Evolutionary conservation across 2,113 vertebrate species (phyloP), one percentile per base, ranked within the genome.

Genomic region (Saguinus imperator): DNA sequence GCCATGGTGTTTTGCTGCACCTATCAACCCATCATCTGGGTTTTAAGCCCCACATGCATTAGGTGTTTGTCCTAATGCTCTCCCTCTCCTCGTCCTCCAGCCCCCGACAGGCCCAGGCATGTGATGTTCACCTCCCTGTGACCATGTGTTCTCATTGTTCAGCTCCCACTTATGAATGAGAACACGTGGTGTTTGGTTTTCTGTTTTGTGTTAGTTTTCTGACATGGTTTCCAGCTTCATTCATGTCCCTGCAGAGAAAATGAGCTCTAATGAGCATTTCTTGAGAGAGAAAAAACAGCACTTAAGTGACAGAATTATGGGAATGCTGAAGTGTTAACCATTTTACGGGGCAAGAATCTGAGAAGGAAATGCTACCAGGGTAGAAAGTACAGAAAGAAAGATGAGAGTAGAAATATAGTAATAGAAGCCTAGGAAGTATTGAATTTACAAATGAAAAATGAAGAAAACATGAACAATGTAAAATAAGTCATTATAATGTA

Each of bases 71-170:
- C 27, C 61, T 64, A 29, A 29, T 29, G 61, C 61, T 64, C 27
- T 64, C 61, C 2, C 12, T 32, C 61, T 13, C 61, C 27, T 64
- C 14, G 61, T 64, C 27, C 27, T 13, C 27, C 27, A 32, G 61
- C 5, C 61, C 61, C 12, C 0, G 0, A 64, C 5, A 64, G 61
- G 27, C 61, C 61, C 61, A 12, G 14, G 27, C 0, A 0, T 32
- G 61, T 29, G 61, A 64, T 32, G 27, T 14, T 64, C 27, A 5
- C 61, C 61, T 64, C 29, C 61, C 61, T 64, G 27, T 64, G 61
- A 29, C 12, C 61, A 14, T 32, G 12, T 64, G 61, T 64, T 64
- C 27, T 64, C 27, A 14, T 64, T 64, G 61, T 64, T 64, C 61
- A 14, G 13, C 27, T 64, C 27, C 61, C 61, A 64, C 27, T 29